Evolutionary conservation across 2,113 vertebrate genomes (phyloP), one percentile per base, ranked within the genome.

Genomic region (Oxyruncus cristatus): DNA sequence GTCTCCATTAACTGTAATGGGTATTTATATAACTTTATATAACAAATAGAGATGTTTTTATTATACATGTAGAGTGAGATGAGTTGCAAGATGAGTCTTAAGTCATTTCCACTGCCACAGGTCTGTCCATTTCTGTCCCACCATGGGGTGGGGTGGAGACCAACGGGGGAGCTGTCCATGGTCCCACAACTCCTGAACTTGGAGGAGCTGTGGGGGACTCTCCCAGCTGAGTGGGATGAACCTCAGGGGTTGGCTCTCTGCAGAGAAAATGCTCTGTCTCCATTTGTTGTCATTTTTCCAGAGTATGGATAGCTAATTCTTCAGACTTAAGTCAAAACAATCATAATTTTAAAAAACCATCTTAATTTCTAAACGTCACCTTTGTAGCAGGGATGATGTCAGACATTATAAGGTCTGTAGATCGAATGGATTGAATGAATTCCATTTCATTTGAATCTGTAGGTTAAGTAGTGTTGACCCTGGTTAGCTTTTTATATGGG

Each of bases 401-500:
- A 95, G 90, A 55, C 77, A 55, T 35, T 84, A 22, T 21, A 87
- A 92, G 65, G 73, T 84, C 89, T 95, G 56, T 14, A n/a, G 73
- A 92, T 92, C 3, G 2, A 95, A 92, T 1, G 2, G 35, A 50
- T 89, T 84, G 76, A 89, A 81, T 39, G 75, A 52, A 28, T 97
- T 93, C 63, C 4, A 1, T 92, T 93, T 77, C 14, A 67, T 89
- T 71, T 84, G 42, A 81, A 89, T 91, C 80, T 81, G 47, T 23
- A 88, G 80, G 91, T 92, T 91, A 95, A 95, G 76, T 71, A 41
- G n/a, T 22, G 16, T 58, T 93, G 93, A 93, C 89, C 76, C 39
- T 0, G 0, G 42, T 13, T 58, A 14, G 63, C 15, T 86, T 68
- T 73, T 86, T 50, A 13, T 22, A 8, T 35, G 72, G 42, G 88